These are phyloP conservation scores for Actinernus sp. DNA, from an alignment of 92 coral and sea anemone species.

Conservation along the genomic window DNA sequence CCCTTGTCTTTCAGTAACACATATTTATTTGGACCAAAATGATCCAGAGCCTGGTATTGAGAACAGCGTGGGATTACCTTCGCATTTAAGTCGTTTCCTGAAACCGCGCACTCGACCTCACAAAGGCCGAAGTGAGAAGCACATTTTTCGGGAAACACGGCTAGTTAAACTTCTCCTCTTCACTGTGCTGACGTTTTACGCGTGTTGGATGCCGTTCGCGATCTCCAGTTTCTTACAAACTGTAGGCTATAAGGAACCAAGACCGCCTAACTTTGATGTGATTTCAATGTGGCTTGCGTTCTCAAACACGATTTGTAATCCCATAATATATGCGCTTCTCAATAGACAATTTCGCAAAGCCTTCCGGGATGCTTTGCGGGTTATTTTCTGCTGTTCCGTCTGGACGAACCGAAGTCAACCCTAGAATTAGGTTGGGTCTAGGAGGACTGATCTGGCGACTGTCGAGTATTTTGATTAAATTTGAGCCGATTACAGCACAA, in stretches of 20 bases:
- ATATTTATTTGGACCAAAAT: neutral
- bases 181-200: slow-evolving; percentile 62
- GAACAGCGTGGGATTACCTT: neutral
- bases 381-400: slow-evolving; percentile 9
- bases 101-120: slow-evolving; percentile 8
- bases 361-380: slow-evolving; percentile 32
- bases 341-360: slow-evolving; percentile 73
- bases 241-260: slow-evolving; percentile 46
- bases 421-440: neutral
- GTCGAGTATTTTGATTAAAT: too few species aligned
- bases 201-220: slow-evolving; percentile 83
- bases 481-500: too few species aligned
- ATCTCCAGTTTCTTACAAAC: slow-evolving; percentile 60
- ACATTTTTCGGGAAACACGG: slow-evolving; percentile 57
- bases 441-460: too few species aligned
- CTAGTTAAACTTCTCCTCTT: slow-evolving; percentile 62
- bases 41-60: neutral
- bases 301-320: slow-evolving; percentile 75
- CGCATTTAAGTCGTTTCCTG: neutral
- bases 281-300: slow-evolving; percentile 75
- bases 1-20: neutral
- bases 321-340: slow-evolving; percentile 74
- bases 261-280: slow-evolving; percentile 63
- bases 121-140: slow-evolving; percentile 17
- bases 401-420: neutral